Evolutionary conservation across 2,113 vertebrate species (phyloP).

Genomic region (Tylochromis polylepis): DNA sequence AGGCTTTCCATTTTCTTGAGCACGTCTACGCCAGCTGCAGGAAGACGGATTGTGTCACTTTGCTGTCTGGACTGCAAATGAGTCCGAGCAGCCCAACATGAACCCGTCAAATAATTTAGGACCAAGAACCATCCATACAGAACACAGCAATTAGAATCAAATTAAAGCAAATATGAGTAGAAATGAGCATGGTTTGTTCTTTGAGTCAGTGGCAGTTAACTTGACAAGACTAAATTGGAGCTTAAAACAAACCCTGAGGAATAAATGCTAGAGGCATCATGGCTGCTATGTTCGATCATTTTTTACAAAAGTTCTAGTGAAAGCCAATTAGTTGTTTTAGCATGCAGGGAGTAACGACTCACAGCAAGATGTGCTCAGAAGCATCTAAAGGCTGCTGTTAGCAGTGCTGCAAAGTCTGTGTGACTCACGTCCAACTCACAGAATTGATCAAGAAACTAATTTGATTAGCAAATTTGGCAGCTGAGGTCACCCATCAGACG

Average conservation of each 20-base stretch:
- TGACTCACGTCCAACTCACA: background rate
- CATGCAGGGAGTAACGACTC: background rate
- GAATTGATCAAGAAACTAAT: background rate
- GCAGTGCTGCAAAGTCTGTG: background rate
- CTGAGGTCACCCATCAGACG: background rate
- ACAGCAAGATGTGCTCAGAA: background rate
- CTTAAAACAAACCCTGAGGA: background rate
- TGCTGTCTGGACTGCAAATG: slow-evolving; percentile 8
- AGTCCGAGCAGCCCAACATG: background rate
- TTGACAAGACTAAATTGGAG: background rate
- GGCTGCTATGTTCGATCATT: background rate
- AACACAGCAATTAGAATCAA: slow-evolving; percentile 20
- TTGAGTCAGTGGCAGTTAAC: background rate
- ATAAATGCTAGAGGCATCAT: background rate
- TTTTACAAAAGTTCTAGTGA: background rate
- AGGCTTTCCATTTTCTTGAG: background rate
- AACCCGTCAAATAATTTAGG: background rate
- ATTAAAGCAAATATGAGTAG: slow-evolving; percentile 14
- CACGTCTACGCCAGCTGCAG: background rate
- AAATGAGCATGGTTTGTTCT: background rate
- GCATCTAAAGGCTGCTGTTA: background rate
- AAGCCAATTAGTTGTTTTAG: background rate
- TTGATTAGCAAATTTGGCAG: background rate
- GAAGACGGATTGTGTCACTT: background rate
- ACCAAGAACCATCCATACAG: background rate